Evolutionary conservation across 2,797 vertebrate genomes (phyloP).

Genomic region (Orientallactaga sibirica): DNA sequence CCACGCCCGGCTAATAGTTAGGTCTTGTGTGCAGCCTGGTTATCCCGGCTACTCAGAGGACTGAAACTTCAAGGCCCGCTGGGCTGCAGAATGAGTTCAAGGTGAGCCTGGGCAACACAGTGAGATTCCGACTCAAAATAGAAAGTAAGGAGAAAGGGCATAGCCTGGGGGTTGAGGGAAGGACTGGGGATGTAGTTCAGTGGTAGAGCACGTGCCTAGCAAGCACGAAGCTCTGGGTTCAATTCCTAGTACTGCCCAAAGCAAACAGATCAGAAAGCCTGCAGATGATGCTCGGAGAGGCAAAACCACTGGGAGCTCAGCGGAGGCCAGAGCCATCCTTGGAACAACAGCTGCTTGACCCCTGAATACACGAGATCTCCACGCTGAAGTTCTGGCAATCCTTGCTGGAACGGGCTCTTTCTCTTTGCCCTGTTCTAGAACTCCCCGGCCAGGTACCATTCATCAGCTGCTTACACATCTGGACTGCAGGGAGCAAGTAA

Average conservation of each 20-base stretch:
- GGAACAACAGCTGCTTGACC: not conserved
- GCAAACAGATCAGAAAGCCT: not conserved
- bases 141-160: not conserved
- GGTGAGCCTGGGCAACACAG: not conserved
- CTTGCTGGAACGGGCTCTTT: not conserved
- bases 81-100: not conserved
- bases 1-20: too few species aligned
- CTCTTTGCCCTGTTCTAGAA: not conserved
- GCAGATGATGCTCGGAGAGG: not conserved
- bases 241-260: not conserved
- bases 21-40: not conserved
- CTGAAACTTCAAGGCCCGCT: not conserved
- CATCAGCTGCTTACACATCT: not conserved
- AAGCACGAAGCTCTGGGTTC: not conserved
- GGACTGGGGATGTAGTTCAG: too few species aligned
- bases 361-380: not conserved
- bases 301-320: fast-evolving
- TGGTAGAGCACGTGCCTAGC: not conserved
- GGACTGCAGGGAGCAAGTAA: not conserved
- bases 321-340: not conserved
- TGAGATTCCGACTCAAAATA: not conserved
- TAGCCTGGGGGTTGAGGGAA: too few species aligned
- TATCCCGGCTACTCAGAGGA: too few species aligned
- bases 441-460: not conserved
- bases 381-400: not conserved